phyloP scores from a whole-genome alignment of 2,888 invertebrate species.

The Dione vanillae region DNA sequence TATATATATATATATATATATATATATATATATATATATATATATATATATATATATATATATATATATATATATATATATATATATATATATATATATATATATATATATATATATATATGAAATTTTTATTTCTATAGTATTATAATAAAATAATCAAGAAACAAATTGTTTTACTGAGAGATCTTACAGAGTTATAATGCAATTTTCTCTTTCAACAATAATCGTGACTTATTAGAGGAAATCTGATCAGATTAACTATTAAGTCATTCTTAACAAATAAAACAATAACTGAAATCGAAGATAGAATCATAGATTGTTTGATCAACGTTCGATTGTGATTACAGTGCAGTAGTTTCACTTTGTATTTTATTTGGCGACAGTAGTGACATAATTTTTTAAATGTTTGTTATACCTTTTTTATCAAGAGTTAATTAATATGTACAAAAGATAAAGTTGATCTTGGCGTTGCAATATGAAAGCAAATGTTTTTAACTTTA shows the following conservation, averaged over 20 bases:
- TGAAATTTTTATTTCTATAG: slow-evolving; percentile 24
- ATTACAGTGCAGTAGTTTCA: slow-evolving; percentile 12
- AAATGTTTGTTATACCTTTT: neutral
- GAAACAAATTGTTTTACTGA: slow-evolving; percentile 24
- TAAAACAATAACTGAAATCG: slow-evolving; percentile 43
- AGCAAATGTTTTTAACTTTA: neutral
- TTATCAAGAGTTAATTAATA: slow-evolving; percentile 14
- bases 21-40: too few species aligned
- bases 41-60: too few species aligned
- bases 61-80: too few species aligned
- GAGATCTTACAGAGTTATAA: slow-evolving; percentile 35
- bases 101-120: too few species aligned
- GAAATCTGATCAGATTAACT: slow-evolving; percentile 52
- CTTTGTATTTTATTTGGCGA: neutral
- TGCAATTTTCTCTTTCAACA: slow-evolving; percentile 44
- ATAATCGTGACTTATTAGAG: slow-evolving; percentile 53
- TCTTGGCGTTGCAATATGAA: neutral
- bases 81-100: too few species aligned
- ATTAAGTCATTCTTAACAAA: slow-evolving; percentile 50
- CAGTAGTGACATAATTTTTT: neutral
- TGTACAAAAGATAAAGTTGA: neutral
- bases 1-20: too few species aligned
- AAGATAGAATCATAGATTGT: slow-evolving; percentile 42
- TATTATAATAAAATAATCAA: slow-evolving; percentile 6
- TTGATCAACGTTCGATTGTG: slow-evolving; percentile 36